Base-by-base conservation (phyloP, 64 coral and sea anemone genomes). In the Actinia tenebrosa region DNA sequence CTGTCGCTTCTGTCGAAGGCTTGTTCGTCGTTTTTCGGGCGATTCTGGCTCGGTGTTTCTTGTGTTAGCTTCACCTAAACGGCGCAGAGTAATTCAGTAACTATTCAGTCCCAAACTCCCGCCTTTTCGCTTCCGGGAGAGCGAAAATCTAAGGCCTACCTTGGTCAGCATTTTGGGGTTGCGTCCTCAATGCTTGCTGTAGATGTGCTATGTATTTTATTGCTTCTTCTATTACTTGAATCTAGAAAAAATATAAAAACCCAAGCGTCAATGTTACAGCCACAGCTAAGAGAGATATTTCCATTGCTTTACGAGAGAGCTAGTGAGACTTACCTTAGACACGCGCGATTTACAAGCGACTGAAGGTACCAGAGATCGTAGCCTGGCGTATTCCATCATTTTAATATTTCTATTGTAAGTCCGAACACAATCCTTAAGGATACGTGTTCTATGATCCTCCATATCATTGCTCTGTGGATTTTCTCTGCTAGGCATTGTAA, bases 131-230 rank as follows among this genome's bases (percentile, higher is more conserved):
- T 93, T 96, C 94, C 91, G 91, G 94, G 81, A 93, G 61, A 84
- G 80, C 88, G 84, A 87, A 84, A 78, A 27, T 71, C 75, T 63
- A 56, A 71, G 10, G 69, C 94, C 80, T 96, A 96, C 94, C 47
- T 88, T 88, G 84, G 54, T 71, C 84, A 42, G 68, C 53, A 81
- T 53, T 69, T 11, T 96, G 91, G 7, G 86, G 66, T 44, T 90
- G 89, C 37, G 91, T 87, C 23, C 88, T 87, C 1, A 96, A 88
- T 20, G 93, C 91, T n/a, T 83, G 89, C 79, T 98, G 96, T 44
- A 98, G 86, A 56, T 92, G 88, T 53, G 96, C 96, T 22, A 98
- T 98, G 56, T 98, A 98, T 94, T 94, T 98, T 58, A 98, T 98
- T 7, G 96, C 96, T 90, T 98, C 96, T 88, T 98, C 96, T 72